These are phyloP conservation scores for Catharus fuscescens DNA, from an alignment of 2,113 vertebrate genomes.

Conservation along the genomic window DNA sequence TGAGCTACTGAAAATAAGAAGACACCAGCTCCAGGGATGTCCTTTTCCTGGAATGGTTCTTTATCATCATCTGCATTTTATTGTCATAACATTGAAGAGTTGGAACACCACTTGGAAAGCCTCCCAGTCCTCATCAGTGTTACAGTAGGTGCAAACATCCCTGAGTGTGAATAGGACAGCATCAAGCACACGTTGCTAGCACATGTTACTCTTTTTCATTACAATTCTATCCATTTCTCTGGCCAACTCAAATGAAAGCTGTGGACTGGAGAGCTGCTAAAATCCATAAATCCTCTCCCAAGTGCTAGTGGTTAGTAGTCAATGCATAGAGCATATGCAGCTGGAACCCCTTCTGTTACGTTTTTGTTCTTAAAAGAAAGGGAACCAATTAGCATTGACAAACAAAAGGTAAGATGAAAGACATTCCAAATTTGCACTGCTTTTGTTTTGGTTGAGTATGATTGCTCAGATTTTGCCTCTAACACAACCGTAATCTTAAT, in stretches of 20 bases:
- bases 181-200: background rate
- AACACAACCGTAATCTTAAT: background rate
- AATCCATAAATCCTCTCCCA: conserved; percentile 55
- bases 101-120: background rate
- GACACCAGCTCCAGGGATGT: background rate
- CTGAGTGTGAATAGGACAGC: background rate
- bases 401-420: conserved; percentile 62
- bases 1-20: background rate
- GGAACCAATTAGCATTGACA: conserved; percentile 54
- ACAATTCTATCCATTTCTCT: conserved; percentile 7
- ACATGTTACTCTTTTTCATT: conserved; percentile 38
- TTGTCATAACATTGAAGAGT: background rate
- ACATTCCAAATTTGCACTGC: background rate
- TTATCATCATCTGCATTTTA: background rate
- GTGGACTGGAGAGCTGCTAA: conserved; percentile 64
- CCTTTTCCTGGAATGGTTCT: background rate
- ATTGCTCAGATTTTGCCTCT: conserved; percentile 21
- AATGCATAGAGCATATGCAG: background rate
- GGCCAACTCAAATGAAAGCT: conserved; percentile 38
- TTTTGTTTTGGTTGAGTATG: conserved; percentile 19
- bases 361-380: conserved; percentile 67
- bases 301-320: conserved; percentile 51
- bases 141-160: background rate
- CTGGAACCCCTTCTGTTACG: conserved; percentile 26
- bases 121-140: background rate